These are phyloP conservation scores for Mystacornis crossleyi DNA, from an alignment of 2,113 vertebrate genomes.

Conservation along the genomic window DNA sequence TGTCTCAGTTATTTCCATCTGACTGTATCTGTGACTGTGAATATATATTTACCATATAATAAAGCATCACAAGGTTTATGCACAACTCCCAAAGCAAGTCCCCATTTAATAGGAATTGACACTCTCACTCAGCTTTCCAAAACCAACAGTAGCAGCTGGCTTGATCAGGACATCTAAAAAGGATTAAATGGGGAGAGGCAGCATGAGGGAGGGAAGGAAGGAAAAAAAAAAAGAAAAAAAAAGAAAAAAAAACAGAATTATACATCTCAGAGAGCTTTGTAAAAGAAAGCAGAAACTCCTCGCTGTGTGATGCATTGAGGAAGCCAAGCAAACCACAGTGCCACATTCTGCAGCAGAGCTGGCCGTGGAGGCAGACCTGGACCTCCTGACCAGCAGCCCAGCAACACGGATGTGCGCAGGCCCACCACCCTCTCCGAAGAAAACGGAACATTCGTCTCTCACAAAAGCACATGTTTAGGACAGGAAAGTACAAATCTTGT, in stretches of 20 bases:
- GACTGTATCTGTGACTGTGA: neutral
- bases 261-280: neutral
- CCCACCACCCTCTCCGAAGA: neutral
- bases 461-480: neutral
- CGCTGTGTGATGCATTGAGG: neutral
- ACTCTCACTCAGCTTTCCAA: neutral
- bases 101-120: neutral
- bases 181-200: neutral
- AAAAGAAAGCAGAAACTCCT: neutral
- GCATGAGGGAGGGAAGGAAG: neutral
- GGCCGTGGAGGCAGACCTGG: neutral
- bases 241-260: neutral
- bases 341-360: neutral
- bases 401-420: rapidly evolving
- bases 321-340: neutral
- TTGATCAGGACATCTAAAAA: neutral
- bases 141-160: neutral
- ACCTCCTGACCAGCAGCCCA: neutral
- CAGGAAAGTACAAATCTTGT: neutral
- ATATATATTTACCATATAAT: neutral
- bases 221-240: neutral
- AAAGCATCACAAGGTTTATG: neutral
- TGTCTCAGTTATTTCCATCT: constrained; percentile 4
- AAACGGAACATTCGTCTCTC: neutral
- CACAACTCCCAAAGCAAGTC: constrained; percentile 9